phyloP scores from a whole-genome alignment of 2,797 vertebrate genomes.

The Scarus forsteni region DNA sequence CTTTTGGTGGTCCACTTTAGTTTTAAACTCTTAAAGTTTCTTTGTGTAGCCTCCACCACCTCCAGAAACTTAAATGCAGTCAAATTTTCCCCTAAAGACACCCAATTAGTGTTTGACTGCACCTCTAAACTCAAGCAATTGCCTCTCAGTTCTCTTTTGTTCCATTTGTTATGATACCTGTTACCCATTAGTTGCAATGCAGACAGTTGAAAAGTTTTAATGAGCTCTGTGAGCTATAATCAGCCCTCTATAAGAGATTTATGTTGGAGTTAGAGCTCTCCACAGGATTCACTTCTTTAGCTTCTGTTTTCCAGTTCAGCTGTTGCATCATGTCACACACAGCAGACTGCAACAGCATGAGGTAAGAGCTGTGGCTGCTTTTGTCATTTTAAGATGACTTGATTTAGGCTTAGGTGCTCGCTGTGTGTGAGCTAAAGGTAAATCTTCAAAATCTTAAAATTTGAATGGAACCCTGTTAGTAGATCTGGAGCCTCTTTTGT shows the following conservation, averaged over 20 bases:
- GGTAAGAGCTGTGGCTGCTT: neutral
- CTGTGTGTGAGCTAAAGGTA: neutral
- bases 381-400: neutral
- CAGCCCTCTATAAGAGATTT: constrained; percentile 4
- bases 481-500: neutral
- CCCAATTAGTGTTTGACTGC: constrained; percentile 46
- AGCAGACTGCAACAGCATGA: constrained; percentile 11
- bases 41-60: neutral
- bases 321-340: constrained; percentile 16
- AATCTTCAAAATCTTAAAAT: neutral
- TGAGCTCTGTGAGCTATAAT: constrained; percentile 19
- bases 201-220: constrained; percentile 26
- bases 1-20: neutral
- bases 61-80: constrained; percentile 2
- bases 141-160: constrained; percentile 18
- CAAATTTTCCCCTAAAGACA: constrained; percentile 2
- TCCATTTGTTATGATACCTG: constrained; percentile 27
- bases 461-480: neutral
- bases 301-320: constrained; percentile 8
- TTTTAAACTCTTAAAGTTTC: neutral
- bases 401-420: constrained; percentile 4
- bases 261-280: constrained; percentile 7
- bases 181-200: constrained; percentile 10
- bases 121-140: constrained; percentile 32
- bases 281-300: constrained; percentile 11